Conservation (phyloP, 1,140 invertebrate species). For the Drosophila parvula region DNA sequence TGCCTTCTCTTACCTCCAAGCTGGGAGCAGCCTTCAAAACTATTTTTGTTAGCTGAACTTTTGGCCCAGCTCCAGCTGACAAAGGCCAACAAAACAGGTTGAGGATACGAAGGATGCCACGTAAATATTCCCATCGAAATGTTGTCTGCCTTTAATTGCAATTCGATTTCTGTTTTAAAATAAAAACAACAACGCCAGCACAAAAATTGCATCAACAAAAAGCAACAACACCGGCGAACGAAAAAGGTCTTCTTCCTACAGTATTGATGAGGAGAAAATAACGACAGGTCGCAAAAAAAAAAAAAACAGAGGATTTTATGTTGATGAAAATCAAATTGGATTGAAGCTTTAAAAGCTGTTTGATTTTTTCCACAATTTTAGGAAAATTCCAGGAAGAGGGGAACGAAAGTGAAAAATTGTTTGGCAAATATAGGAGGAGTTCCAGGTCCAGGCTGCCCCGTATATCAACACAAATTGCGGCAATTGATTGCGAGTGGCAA, state of each 20-base stretch:
- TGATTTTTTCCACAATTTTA: slow-evolving; percentile 10
- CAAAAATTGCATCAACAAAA: slow-evolving; percentile 12
- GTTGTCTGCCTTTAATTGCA: slow-evolving; percentile 59
- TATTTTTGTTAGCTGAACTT: slow-evolving; percentile 67
- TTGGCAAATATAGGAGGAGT: background rate
- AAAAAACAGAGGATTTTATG: slow-evolving; percentile 11
- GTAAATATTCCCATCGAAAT: slow-evolving; percentile 3
- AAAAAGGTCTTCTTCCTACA: background rate
- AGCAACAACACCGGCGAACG: background rate
- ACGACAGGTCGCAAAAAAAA: slow-evolving; percentile 13
- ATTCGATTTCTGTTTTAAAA: slow-evolving; percentile 57
- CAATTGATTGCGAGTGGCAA: slow-evolving; percentile 62
- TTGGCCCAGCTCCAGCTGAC: slow-evolving; percentile 21
- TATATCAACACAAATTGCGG: slow-evolving; percentile 47
- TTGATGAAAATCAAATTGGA: slow-evolving; percentile 15
- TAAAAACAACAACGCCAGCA: slow-evolving; percentile 27
- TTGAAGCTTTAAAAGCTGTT: slow-evolving; percentile 13
- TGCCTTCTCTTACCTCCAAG: background rate
- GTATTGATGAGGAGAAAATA: slow-evolving; percentile 7
- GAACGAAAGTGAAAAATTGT: background rate
- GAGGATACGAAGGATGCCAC: slow-evolving; percentile 8
- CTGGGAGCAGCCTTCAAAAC: slow-evolving; percentile 35
- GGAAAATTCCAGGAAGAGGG: background rate
- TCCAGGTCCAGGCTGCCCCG: background rate
- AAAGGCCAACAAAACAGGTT: slow-evolving; percentile 4